Percentiles rank a stretch among this genome's conserved stretches.
These are phyloP conservation scores for Hippocampus comes DNA, from an alignment of 2,113 vertebrate genomes.

Conservation along the genomic window DNA sequence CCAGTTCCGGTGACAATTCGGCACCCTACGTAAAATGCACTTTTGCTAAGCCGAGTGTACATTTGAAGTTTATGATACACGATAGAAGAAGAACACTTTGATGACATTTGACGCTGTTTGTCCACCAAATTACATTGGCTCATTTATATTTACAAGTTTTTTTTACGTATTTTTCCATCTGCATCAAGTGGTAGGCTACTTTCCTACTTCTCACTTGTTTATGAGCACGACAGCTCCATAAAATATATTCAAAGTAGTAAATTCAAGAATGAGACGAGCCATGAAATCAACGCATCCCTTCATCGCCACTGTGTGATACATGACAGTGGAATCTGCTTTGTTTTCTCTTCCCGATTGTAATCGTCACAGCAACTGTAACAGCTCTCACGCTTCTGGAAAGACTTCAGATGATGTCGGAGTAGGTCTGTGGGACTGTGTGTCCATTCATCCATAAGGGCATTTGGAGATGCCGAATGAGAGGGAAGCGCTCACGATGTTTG, in stretches of 20 bases:
- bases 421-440: not conserved
- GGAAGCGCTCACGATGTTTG: not conserved
- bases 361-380: not conserved
- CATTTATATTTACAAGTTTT: not conserved
- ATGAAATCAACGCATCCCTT: not conserved
- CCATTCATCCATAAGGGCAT: not conserved
- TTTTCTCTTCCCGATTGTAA: not conserved
- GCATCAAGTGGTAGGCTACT: not conserved
- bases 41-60: not conserved
- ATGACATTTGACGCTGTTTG: not conserved
- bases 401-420: not conserved
- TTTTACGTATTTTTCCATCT: not conserved
- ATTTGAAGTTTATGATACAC: not conserved
- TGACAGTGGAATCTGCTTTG: not conserved
- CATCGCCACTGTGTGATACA: not conserved
- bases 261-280: not conserved
- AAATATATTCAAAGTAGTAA: not conserved
- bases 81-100: not conserved
- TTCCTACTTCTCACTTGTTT: not conserved
- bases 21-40: not conserved
- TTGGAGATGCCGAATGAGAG: not conserved
- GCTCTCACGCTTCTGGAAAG: not conserved
- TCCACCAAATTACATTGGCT: not conserved
- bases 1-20: conserved; percentile 12
- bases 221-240: not conserved